Conservation (phyloP, 1,140 invertebrate genomes). For the Oedothorax gibbosus region DNA sequence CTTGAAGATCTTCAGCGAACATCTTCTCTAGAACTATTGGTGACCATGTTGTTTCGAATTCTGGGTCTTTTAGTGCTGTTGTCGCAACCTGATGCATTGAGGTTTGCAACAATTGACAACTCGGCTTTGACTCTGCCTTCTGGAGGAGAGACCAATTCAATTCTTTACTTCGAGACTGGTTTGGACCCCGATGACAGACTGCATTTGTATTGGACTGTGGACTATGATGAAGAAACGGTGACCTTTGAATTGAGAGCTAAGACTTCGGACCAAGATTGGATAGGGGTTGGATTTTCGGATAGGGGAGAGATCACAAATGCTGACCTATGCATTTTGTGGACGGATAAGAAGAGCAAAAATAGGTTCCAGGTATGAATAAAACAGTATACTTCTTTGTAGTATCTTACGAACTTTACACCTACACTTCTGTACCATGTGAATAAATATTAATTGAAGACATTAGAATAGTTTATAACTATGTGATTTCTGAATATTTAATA, state of each 20-base stretch:
- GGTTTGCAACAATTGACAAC: neutral
- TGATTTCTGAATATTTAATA: neutral
- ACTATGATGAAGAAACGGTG: conserved; percentile 63
- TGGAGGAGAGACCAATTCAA: neutral
- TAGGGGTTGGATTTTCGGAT: conserved; percentile 92
- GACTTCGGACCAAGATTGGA: conserved; percentile 72
- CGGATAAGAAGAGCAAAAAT: conserved; percentile 75
- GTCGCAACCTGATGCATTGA: neutral
- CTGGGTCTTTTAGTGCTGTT: conserved; percentile 8
- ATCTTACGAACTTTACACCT: neutral
- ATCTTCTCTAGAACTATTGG: neutral
- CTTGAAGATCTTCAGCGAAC: neutral
- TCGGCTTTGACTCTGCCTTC: neutral
- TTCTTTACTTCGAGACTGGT: conserved; percentile 58
- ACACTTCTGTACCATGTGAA: neutral
- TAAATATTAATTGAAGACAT: neutral
- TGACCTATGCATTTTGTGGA: conserved; percentile 88
- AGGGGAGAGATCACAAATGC: conserved; percentile 81
- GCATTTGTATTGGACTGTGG: conserved; percentile 64
- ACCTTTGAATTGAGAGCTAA: conserved; percentile 63
- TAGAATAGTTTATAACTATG: neutral
- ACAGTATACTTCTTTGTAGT: too few relatives aligned
- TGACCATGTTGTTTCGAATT: conserved; percentile 9
- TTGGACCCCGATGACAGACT: conserved; percentile 62
- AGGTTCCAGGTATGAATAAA: conserved; percentile 76